These are phyloP conservation scores for Microctonus aethiopoides DNA, from an alignment of 2,888 invertebrate species.

Conservation along the genomic window DNA sequence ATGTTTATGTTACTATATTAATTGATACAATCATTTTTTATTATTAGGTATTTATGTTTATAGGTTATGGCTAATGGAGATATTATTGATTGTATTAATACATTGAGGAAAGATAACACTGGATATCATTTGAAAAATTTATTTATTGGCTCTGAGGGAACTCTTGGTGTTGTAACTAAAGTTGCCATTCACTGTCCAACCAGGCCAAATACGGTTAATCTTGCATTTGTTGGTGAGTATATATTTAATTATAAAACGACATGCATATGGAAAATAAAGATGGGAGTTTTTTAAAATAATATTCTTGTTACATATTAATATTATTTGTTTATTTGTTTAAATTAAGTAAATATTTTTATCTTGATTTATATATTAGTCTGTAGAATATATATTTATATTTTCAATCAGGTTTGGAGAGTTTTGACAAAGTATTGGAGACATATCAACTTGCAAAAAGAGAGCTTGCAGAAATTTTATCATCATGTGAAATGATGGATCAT, in stretches of 20 bases:
- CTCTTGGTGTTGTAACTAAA: slow-evolving; percentile 93
- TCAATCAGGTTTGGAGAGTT: slow-evolving; percentile 77
- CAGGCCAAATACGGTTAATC: slow-evolving; percentile 81
- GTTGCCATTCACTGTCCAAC: slow-evolving; percentile 91
- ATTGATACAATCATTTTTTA: background rate
- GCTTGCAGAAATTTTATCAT: slow-evolving; percentile 91
- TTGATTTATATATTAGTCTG: too few relatives aligned
- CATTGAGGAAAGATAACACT: slow-evolving; percentile 96
- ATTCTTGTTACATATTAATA: too few relatives aligned
- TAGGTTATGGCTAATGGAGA: slow-evolving; percentile 88
- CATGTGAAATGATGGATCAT: slow-evolving; percentile 94
- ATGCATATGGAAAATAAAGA: too few relatives aligned
- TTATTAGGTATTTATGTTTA: background rate
- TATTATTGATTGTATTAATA: slow-evolving; percentile 84
- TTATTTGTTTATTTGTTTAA: too few relatives aligned
- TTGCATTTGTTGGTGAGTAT: slow-evolving; percentile 86
- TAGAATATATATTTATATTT: background rate
- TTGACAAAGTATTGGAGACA: slow-evolving; percentile 81
- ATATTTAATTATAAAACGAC: too few relatives aligned
- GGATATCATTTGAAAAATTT: slow-evolving; percentile 97
- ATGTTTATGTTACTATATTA: background rate
- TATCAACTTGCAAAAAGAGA: slow-evolving; percentile 79
- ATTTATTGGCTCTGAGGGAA: slow-evolving; percentile 98
- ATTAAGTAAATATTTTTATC: too few relatives aligned
- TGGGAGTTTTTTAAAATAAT: too few relatives aligned